These are phyloP conservation scores for Schrankia costaestrigalis DNA, from an alignment of 2,888 invertebrate genomes.

Conservation along the genomic window DNA sequence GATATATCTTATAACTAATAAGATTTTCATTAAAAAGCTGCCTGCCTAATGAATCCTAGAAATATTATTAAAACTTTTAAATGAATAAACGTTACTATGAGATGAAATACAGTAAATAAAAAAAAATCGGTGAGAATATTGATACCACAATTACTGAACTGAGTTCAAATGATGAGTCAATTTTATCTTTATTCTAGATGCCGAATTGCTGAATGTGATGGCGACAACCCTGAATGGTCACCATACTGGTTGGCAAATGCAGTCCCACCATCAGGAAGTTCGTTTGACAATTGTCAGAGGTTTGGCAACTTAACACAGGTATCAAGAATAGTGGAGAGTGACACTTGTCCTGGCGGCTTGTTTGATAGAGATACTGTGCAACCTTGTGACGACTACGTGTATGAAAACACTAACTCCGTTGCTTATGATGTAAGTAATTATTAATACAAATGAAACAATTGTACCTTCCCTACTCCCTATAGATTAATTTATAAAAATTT, in stretches of 20 bases:
- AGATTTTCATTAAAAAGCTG: too few species aligned
- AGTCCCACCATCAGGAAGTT: conserved; percentile 49
- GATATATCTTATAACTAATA: too few species aligned
- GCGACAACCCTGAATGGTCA: conserved; percentile 39
- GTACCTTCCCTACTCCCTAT: too few species aligned
- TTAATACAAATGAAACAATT: neutral
- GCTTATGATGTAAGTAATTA: conserved; percentile 63
- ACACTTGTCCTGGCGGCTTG: conserved; percentile 46
- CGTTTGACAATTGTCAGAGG: conserved; percentile 68
- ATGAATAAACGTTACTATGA: too few species aligned
- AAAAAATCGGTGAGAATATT: too few species aligned
- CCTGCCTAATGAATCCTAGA: too few species aligned
- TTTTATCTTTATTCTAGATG: conserved; percentile 46
- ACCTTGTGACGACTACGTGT: conserved; percentile 49
- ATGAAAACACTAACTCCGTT: conserved; percentile 51
- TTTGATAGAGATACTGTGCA: conserved; percentile 40
- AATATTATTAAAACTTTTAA: too few species aligned
- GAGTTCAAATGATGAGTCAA: too few species aligned
- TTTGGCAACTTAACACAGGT: conserved; percentile 35
- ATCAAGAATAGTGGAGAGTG: conserved; percentile 6
- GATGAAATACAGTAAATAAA: too few species aligned
- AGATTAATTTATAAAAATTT: too few species aligned
- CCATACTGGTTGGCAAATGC: conserved; percentile 70
- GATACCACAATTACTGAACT: too few species aligned
- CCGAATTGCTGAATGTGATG: conserved; percentile 53